phyloP scores from a whole-genome alignment of 2,888 invertebrate genomes.

The Trimorus sp. region DNA sequence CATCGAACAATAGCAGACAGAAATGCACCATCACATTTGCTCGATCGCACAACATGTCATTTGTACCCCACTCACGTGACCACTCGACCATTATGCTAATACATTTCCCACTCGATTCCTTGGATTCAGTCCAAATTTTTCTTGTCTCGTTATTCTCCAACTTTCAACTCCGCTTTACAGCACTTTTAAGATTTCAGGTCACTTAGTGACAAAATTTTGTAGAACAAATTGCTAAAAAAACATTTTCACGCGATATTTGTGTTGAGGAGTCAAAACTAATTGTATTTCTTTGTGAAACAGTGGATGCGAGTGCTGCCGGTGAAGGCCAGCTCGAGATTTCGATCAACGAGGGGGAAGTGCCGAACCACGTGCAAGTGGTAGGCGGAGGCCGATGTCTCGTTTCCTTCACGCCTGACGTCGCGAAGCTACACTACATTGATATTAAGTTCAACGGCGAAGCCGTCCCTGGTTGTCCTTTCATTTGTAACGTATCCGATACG shows the following conservation, averaged over 20 bases:
- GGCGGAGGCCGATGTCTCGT: constrained; percentile 97
- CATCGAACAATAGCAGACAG: neutral
- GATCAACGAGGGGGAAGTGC: constrained; percentile 99
- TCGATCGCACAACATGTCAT: neutral
- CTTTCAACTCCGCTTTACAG: too few relatives aligned
- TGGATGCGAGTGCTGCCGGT: constrained; percentile 99
- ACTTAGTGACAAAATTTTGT: too few relatives aligned
- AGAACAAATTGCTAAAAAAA: too few relatives aligned
- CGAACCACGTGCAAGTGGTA: constrained; percentile 98
- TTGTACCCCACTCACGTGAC: neutral
- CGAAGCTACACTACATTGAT: constrained; percentile 95
- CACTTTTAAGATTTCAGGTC: too few relatives aligned
- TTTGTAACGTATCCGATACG: constrained; percentile 92
- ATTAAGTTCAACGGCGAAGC: constrained; percentile 98
- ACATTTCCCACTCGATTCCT: too few relatives aligned
- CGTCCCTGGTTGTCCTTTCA: constrained; percentile 94
- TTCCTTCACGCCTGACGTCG: constrained; percentile 95
- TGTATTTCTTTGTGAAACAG: constrained; percentile 82
- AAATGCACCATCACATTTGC: neutral
- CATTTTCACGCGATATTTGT: too few relatives aligned
- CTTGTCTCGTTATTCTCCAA: too few relatives aligned
- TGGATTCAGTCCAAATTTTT: too few relatives aligned
- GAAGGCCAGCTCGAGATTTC: constrained; percentile 99
- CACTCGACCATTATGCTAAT: neutral
- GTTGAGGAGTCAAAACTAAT: too few relatives aligned